phyloP scores from a whole-genome alignment of 2,797 vertebrate species.

The Cryptoprocta ferox region DNA sequence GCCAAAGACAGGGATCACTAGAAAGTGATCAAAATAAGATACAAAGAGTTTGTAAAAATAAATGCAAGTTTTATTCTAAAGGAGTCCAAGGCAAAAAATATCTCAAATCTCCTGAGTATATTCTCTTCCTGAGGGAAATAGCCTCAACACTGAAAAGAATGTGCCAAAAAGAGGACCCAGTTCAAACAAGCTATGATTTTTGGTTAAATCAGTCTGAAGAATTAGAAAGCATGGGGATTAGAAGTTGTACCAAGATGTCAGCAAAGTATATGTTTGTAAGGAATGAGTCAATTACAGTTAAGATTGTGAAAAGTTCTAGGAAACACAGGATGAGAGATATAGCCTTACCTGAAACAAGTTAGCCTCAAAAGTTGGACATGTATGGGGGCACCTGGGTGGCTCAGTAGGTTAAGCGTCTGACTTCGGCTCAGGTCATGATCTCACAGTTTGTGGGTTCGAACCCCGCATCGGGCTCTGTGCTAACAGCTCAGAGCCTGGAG shows the following conservation, averaged over 20 bases:
- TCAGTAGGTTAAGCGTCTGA: too few species aligned
- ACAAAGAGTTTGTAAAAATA: neutral
- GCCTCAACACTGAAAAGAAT: neutral
- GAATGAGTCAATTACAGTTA: neutral
- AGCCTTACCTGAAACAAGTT: neutral
- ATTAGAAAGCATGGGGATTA: neutral
- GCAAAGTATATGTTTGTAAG: neutral
- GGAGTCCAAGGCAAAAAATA: neutral
- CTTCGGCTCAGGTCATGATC: too few species aligned
- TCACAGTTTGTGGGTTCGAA: too few species aligned
- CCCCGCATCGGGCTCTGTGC: too few species aligned
- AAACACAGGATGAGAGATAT: neutral
- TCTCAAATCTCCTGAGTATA: neutral
- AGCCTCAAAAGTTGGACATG: neutral
- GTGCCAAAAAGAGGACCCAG: neutral
- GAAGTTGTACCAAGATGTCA: neutral
- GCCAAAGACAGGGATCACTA: neutral
- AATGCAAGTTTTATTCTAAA: neutral
- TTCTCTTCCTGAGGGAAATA: neutral
- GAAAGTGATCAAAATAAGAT: neutral
- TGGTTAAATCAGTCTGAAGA: neutral
- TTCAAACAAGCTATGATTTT: neutral
- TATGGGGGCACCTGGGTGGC: too few species aligned
- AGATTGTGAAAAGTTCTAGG: neutral
- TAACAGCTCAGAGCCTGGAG: too few species aligned